Base-by-base conservation (phyloP, 2,888 invertebrate genomes). In the Philereme vetulata region DNA sequence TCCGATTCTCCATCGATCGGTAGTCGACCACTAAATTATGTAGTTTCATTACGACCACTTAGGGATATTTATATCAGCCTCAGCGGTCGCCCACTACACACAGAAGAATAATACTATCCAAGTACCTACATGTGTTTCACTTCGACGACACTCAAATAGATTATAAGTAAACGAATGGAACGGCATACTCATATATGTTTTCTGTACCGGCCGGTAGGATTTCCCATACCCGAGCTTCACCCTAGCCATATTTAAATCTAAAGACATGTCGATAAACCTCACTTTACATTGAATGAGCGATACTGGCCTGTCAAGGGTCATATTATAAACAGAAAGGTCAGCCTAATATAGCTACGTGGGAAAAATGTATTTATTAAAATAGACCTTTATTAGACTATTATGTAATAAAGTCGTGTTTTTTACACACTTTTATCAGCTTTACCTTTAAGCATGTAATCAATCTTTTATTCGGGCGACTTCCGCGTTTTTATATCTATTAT, bases 61-160 rank as follows among this genome's bases (percentile, higher is more conserved):
- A 67, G 73, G 73, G 76, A 75, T 87, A 86, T 86, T 85, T 86
- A 83, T 85, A 84, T 65, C 78, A 66, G 66, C 72, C 76, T 75
- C 70, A 77, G 74, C 71, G 75, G 75, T 64, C 66, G 71, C 74
- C 35, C 11, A 38, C 21, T 48, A 36, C 6, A 36, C 32, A 50
- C 50, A 53, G 38, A 38, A 38, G 7, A 38, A 6, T 6, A 38
- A 38, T 38, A 38, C 4, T 7, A 4, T 21, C 21, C 1, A 21
- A 3, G 38, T 38, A 38, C 7, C 7, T 1, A 2, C 35, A 35
- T 35, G 3, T 35, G 7, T 52, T 56, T 48, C 35, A 36, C 10
- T 42, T 21, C 21, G 21, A 7, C 8, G 45, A 32, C 6, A 21
- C 21, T 10, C 1, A 51, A 44, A 10, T 42, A 42, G 42, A 10